Evolutionary conservation across 2,888 invertebrate species (phyloP), one percentile per base, ranked within the genome.

Genomic region (Chrysopilus asiliformis): DNA sequence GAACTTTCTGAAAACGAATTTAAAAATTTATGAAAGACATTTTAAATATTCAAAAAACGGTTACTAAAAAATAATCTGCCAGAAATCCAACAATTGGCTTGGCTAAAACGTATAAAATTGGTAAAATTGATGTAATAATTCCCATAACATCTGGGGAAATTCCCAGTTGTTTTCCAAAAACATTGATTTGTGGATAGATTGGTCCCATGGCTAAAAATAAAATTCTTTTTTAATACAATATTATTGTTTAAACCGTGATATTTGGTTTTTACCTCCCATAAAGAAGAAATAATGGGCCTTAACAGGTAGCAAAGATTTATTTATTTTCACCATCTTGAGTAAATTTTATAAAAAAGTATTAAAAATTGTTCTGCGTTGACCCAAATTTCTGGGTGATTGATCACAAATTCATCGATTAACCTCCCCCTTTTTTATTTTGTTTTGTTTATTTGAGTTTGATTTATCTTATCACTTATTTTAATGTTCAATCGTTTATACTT

Each of bases 221-320:
- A 37, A 26, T 15, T 18, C n/a, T n/a, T n/a, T n/a, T n/a, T n/a
- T n/a, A n/a, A n/a, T n/a, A n/a, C n/a, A n/a, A n/a, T n/a, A n/a
- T n/a, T n/a, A n/a, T n/a, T n/a, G n/a, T n/a, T n/a, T n/a, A n/a
- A n/a, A n/a, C n/a, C n/a, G n/a, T n/a, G n/a, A n/a, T n/a, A n/a
- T n/a, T 12, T 6, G 13, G 5, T 27, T 6, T n/a, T 76, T 65
- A 85, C 86, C 82, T 46, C 80, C 84, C 71, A 86, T 82, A 50
- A 87, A 84, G 56, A 85, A 81, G 64, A 90, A 86, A 55, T 76
- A 90, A 56, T 87, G 87, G 1, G 77, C 76, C 68, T 90, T 90
- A 33, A 90, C 70, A 9, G 87, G 86, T 59, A 89, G 51, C 34
- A 86, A 67, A 28, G 67, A 67, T 47, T 53, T 68, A 57, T 86